Conservation (phyloP, 23 tunicate genomes). For the Aplidium turbinatum region DNA sequence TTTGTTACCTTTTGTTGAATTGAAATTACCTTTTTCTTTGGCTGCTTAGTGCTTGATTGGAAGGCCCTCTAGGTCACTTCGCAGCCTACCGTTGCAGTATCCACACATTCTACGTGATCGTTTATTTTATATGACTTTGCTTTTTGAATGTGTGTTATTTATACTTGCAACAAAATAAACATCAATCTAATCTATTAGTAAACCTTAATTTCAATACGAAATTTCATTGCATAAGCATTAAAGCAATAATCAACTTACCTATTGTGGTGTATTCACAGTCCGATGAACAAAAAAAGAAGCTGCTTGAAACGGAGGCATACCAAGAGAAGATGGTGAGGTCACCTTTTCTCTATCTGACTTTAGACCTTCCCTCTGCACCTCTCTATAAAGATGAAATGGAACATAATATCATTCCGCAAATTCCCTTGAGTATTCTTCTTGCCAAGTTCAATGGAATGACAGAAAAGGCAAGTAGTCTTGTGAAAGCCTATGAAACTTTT, state of each 20-base stretch:
- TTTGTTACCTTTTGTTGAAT: too few species aligned
- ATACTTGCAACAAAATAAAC: too few species aligned
- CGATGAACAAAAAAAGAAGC: conserved; percentile 82
- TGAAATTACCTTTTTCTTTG: too few species aligned
- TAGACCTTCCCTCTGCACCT: conserved; percentile 94
- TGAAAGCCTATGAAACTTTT: too few species aligned
- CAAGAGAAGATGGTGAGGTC: conserved; percentile 65
- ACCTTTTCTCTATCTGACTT: conserved; percentile 75
- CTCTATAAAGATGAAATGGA: conserved; percentile 93
- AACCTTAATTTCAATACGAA: too few species aligned
- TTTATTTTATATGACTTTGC: too few species aligned
- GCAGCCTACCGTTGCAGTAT: too few species aligned
- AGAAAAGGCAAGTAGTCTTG: conserved; percentile 51
- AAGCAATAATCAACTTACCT: neutral
- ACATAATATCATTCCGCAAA: conserved; percentile 96
- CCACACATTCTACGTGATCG: too few species aligned
- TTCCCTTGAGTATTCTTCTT: conserved; percentile 74
- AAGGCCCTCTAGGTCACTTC: too few species aligned
- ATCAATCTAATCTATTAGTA: too few species aligned
- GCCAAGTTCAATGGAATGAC: conserved; percentile 87
- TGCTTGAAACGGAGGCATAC: conserved; percentile 76
- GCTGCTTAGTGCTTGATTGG: too few species aligned
- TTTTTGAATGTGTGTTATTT: too few species aligned
- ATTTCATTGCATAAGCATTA: neutral
- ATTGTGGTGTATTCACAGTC: conserved; percentile 23